phyloP scores from a whole-genome alignment of 92 coral and sea anemone species.

The Virgularia gustaviana region DNA sequence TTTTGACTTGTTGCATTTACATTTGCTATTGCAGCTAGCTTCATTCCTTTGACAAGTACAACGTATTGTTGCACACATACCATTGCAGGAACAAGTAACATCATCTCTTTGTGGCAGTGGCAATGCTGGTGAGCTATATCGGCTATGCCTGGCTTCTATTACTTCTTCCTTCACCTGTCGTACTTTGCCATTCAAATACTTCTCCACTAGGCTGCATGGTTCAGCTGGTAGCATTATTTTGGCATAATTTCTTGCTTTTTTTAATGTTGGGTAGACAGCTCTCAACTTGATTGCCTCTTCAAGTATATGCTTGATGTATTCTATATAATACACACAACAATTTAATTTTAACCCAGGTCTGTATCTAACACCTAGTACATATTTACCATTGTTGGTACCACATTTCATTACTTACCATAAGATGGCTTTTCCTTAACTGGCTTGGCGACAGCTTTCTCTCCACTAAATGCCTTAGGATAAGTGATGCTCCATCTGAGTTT shows the following conservation, averaged over 20 bases:
- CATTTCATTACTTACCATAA: constrained; percentile 28
- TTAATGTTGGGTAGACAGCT: constrained; percentile 34
- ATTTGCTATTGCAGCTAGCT: constrained; percentile 18
- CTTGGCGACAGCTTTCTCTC: constrained; percentile 48
- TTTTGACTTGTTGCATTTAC: constrained; percentile 35
- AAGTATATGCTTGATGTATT: constrained; percentile 24
- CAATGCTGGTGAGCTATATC: constrained; percentile 30
- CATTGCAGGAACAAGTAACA: constrained; percentile 39
- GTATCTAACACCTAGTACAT: too few species aligned
- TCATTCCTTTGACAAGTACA: constrained; percentile 33
- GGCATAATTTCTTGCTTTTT: constrained; percentile 33
- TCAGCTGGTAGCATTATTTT: constrained; percentile 40
- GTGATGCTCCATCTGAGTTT: constrained; percentile 31
- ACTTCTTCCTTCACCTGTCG: constrained; percentile 36
- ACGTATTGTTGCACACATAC: constrained; percentile 36
- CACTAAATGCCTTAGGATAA: constrained; percentile 43
- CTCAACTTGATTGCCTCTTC: constrained; percentile 22
- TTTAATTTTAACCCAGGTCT: too few species aligned
- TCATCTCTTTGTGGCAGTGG: constrained; percentile 11
- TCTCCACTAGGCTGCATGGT: constrained; percentile 37
- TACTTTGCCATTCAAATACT: constrained; percentile 38
- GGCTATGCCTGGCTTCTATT: constrained; percentile 32
- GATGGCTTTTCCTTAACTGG: constrained; percentile 40
- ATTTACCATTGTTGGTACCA: too few species aligned
- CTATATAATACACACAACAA: not conserved